These are phyloP conservation scores for Agonum fuliginosum DNA, from an alignment of 2,888 invertebrate genomes.

Conservation along the genomic window DNA sequence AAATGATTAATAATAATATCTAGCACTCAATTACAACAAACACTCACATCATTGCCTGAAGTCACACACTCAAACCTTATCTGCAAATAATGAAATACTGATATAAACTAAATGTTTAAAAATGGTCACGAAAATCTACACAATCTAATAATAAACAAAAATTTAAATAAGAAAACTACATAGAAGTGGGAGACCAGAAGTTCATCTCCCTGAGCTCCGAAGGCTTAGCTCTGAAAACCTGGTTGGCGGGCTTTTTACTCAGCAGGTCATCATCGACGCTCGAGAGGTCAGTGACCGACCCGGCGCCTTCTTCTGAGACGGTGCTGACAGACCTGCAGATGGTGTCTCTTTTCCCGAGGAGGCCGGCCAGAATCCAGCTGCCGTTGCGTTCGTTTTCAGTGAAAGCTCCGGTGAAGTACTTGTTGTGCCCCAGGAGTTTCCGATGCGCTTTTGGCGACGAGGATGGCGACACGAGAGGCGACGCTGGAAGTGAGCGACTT, in stretches of 20 bases:
- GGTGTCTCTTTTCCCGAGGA: slow-evolving; percentile 80
- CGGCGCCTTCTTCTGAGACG: slow-evolving; percentile 78
- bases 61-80: slow-evolving; percentile 25
- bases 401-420: slow-evolving; percentile 77
- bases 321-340: slow-evolving; percentile 75
- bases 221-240: slow-evolving; percentile 76
- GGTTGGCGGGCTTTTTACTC: slow-evolving; percentile 64
- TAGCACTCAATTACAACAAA: slow-evolving; percentile 35
- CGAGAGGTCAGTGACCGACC: slow-evolving; percentile 77
- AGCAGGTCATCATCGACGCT: slow-evolving; percentile 59
- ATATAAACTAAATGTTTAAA: not conserved
- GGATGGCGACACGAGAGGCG: slow-evolving; percentile 79
- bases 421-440: slow-evolving; percentile 71
- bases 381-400: slow-evolving; percentile 72
- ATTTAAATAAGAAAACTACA: slow-evolving; percentile 74
- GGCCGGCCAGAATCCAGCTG: slow-evolving; percentile 80
- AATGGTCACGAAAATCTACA: not conserved
- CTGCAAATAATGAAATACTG: slow-evolving; percentile 25
- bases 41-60: slow-evolving; percentile 17
- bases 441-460: slow-evolving; percentile 77
- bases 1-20: slow-evolving; percentile 20
- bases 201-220: slow-evolving; percentile 88
- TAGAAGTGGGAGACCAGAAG: slow-evolving; percentile 90
- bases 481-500: slow-evolving; percentile 83
- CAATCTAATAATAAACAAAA: not conserved